Conservation (phyloP, 1,140 invertebrate species). For the Tigriopus japonicus region DNA sequence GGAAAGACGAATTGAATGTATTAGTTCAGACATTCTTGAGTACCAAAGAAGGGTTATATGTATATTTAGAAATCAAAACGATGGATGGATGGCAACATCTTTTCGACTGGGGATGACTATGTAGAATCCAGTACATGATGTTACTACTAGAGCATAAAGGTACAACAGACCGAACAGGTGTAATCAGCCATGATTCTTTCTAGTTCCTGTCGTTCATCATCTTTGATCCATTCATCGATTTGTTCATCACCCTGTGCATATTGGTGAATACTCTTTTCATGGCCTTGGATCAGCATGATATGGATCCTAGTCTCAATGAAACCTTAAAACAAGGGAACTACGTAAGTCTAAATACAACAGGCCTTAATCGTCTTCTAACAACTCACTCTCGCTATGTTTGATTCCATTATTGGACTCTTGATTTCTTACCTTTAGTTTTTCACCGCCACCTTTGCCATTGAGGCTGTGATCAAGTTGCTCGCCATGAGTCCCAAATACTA, state of each 20-base stretch:
- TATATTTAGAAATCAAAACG: too few relatives aligned
- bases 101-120: too few relatives aligned
- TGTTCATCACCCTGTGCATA: constrained; percentile 95
- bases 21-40: too few relatives aligned
- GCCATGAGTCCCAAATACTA: constrained; percentile 93
- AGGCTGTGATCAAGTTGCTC: constrained; percentile 84
- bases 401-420: not conserved
- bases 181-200: not conserved
- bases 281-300: constrained; percentile 88
- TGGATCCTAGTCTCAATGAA: constrained; percentile 32
- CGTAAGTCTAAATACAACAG: constrained; percentile 42
- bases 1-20: too few relatives aligned
- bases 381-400: not conserved
- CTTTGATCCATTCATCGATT: constrained; percentile 79
- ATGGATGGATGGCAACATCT: too few relatives aligned
- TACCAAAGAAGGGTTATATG: too few relatives aligned
- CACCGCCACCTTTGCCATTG: constrained; percentile 88
- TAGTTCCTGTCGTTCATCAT: constrained; percentile 8
- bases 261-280: constrained; percentile 95
- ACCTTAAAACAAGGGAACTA: constrained; percentile 47
- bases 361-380: too few relatives aligned
- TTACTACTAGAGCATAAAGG: too few relatives aligned
- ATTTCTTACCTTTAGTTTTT: constrained; percentile 56
- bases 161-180: not conserved
- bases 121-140: too few relatives aligned